Evolutionary conservation across 2,113 vertebrate genomes (phyloP), one percentile per base, ranked within the genome.

Genomic region (Sceloporus tristichus): DNA sequence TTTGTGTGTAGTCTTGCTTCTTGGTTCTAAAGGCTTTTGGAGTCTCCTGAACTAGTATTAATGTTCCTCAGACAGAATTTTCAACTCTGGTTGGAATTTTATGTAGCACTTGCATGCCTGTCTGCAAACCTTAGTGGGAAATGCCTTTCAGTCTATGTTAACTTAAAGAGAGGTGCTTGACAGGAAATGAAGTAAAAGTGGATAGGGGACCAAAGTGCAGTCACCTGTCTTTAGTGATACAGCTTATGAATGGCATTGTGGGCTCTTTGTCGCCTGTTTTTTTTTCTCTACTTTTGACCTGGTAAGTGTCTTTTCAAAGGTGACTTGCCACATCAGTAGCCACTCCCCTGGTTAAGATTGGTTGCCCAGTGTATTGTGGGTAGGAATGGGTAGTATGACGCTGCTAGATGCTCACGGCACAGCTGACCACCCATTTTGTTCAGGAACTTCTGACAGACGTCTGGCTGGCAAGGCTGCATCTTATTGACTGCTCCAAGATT

Each of bases 351-450:
- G 62, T 79, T 79, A 75, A 13, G 23, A 82, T 25, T 13, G 82
- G 65, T 38, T 9, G 10, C 56, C 48, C 87, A 18, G 77, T 0
- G 29, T 9, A 8, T 21, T 14, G 25, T 70, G 25, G 25, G 48
- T 25, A 4, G 18, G 66, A 34, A 0, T 0, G 93, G 95, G 94
- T 81, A 68, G 93, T 14, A 94, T 94, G 95, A 94, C 85, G 94
- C 92, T 21, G 27, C 76, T 0, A 84, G 40, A 16, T 25, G 0
- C 38, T 29, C 85, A 18, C 21, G 0, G 59, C 5, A 0, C 0
- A 56, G 93, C 94, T 1, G 93, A 94, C 1, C 0, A 53, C 92
- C 93, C 77, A 0, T 87, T 53, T 38, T 76, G 88, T 25, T 66
- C 66, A 0, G 82, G 85, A 87, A 42, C 40, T 71, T 62, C 66